A percentile compares a stretch with the other conserved stretches of the same genome.
These are phyloP conservation scores for Drosophila percnosoma DNA, from an alignment of 2,888 invertebrate species.

Conservation along the genomic window DNA sequence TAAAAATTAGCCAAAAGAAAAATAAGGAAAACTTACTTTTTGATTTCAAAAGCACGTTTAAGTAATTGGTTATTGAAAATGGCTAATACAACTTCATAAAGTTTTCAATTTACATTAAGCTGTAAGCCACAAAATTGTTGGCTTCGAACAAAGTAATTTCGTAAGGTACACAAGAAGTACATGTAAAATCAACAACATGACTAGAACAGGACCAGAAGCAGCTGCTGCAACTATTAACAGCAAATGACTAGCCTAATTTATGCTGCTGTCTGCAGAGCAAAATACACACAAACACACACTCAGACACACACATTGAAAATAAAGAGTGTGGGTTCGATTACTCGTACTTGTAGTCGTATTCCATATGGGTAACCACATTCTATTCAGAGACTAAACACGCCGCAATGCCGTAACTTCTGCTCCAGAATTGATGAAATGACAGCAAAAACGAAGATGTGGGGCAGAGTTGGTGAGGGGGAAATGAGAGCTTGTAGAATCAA, in stretches of 20 bases:
- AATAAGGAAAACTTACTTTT: not conserved
- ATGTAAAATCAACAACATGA: constrained; percentile 53
- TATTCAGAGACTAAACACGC: constrained; percentile 59
- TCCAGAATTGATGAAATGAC: constrained; percentile 70
- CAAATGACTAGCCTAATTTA: constrained; percentile 78
- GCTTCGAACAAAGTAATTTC: constrained; percentile 57
- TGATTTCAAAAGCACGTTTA: not conserved
- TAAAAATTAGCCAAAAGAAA: not conserved
- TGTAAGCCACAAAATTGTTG: not conserved
- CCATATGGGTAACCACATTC: constrained; percentile 64
- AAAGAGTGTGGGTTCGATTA: not conserved
- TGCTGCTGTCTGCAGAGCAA: constrained; percentile 56
- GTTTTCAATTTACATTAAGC: constrained; percentile 10
- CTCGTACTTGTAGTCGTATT: constrained; percentile 26
- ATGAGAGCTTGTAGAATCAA: constrained; percentile 20
- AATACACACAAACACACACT: constrained; percentile 9
- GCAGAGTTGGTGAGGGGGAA: not conserved
- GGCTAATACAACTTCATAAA: not conserved
- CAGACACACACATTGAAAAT: not conserved
- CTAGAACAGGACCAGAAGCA: constrained; percentile 36
- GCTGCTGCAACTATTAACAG: constrained; percentile 68
- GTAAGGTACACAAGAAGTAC: constrained; percentile 58
- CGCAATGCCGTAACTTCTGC: constrained; percentile 76
- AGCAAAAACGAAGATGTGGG: constrained; percentile 15
- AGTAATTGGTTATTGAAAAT: not conserved